Evolutionary conservation across 2,113 vertebrate species (phyloP).

Genomic region (Tragulus kanchil): DNA sequence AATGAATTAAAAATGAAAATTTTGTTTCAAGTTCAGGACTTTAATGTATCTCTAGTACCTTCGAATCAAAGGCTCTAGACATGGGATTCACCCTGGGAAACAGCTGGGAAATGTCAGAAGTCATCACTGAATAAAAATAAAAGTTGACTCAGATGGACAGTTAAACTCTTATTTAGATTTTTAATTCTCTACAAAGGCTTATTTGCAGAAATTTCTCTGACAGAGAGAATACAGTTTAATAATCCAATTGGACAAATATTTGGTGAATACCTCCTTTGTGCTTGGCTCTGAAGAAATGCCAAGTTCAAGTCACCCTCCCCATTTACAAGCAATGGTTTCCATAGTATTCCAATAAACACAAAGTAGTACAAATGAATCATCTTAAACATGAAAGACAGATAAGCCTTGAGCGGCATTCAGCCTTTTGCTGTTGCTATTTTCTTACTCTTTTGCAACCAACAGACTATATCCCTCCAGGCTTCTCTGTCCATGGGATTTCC

Average conservation of each 20-base stretch:
- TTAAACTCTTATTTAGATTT: conserved; percentile 66
- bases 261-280: conserved; percentile 65
- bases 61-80: conserved; percentile 29
- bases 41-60: conserved; percentile 60
- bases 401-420: not conserved
- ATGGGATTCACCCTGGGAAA: conserved; percentile 81
- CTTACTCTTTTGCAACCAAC: not conserved
- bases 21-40: not conserved
- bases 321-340: not conserved
- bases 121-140: conserved; percentile 81
- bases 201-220: conserved; percentile 40
- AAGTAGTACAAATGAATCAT: conserved; percentile 25
- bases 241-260: conserved; percentile 57
- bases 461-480: not conserved
- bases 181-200: conserved; percentile 33
- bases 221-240: conserved; percentile 54
- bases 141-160: conserved; percentile 64
- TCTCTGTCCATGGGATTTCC: not conserved
- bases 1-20: not conserved
- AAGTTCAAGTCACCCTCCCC: not conserved
- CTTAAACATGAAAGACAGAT: not conserved
- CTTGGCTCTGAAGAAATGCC: conserved; percentile 49
- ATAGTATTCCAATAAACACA: conserved; percentile 50
- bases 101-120: conserved; percentile 82
- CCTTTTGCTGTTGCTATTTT: not conserved